Conservation (phyloP, 2,888 invertebrate species). For the Pyralis farinalis region DNA sequence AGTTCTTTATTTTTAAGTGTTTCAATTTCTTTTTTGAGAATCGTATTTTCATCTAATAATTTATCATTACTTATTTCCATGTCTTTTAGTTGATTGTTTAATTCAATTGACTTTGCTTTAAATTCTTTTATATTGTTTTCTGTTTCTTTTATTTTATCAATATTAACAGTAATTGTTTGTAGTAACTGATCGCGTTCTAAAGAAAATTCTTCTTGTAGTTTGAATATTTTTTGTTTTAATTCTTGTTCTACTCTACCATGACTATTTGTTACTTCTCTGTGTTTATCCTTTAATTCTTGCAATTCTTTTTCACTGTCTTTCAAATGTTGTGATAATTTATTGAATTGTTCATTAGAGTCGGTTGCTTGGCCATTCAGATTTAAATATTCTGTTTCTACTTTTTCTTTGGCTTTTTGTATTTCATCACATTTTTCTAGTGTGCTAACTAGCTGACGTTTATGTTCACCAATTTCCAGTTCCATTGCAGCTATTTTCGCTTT, state of each 20-base stretch:
- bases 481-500: constrained; percentile 64
- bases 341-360: constrained; percentile 81
- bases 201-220: constrained; percentile 64
- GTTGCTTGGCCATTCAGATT: constrained; percentile 80
- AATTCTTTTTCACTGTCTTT: constrained; percentile 80
- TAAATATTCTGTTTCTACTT: constrained; percentile 81
- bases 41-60: constrained; percentile 63
- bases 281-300: constrained; percentile 71
- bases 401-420: constrained; percentile 77
- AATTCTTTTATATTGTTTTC: constrained; percentile 58
- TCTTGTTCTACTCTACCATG: constrained; percentile 70
- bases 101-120: constrained; percentile 41
- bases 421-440: constrained; percentile 80
- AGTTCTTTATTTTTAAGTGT: constrained; percentile 56
- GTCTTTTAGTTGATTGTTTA: constrained; percentile 46
- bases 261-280: constrained; percentile 61
- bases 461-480: constrained; percentile 79
- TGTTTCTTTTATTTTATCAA: constrained; percentile 54
- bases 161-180: constrained; percentile 51
- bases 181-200: constrained; percentile 56
- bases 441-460: constrained; percentile 77
- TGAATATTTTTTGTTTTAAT: constrained; percentile 67
- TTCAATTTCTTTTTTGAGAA: constrained; percentile 64
- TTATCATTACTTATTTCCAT: constrained; percentile 54
- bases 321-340: constrained; percentile 76